phyloP scores from a whole-genome alignment of 2,797 vertebrate species.

The Sebastes elongatus region DNA sequence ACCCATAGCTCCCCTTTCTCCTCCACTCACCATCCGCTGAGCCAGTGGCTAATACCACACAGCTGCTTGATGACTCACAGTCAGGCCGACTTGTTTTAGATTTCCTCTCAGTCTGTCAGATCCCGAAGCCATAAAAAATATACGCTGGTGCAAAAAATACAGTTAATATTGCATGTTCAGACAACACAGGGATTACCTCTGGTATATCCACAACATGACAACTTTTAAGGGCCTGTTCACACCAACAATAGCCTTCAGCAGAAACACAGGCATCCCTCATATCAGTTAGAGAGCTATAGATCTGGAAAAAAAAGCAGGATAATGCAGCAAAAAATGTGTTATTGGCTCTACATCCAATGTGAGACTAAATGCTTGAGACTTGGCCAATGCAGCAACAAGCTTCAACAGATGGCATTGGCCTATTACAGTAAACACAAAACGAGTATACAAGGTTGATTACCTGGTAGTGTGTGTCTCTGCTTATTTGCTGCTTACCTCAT shows the following conservation, averaged over 20 bases:
- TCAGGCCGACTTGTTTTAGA: neutral
- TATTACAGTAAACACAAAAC: neutral
- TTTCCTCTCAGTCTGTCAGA: neutral
- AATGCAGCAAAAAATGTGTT: neutral
- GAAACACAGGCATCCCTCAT: neutral
- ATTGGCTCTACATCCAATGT: neutral
- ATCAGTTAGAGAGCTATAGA: neutral
- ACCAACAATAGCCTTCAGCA: neutral
- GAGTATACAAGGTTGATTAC: too few species aligned
- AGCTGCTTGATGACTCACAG: conserved; percentile 1
- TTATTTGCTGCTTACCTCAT: too few species aligned
- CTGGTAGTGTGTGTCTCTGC: neutral
- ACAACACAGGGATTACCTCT: neutral
- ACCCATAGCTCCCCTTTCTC: neutral
- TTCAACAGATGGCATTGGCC: neutral
- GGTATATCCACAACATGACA: neutral
- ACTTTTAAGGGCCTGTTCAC: neutral
- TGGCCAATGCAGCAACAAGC: neutral
- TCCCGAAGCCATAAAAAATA: neutral
- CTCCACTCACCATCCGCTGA: neutral
- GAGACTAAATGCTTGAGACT: too few species aligned
- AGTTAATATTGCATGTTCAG: neutral
- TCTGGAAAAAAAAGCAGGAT: neutral
- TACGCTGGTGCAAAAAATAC: neutral
- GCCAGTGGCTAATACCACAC: neutral